Percentiles rank a stretch among this genome's conserved stretches.
Conservation (phyloP, 23 tunicate genomes). For the Halocynthia aurantium region DNA sequence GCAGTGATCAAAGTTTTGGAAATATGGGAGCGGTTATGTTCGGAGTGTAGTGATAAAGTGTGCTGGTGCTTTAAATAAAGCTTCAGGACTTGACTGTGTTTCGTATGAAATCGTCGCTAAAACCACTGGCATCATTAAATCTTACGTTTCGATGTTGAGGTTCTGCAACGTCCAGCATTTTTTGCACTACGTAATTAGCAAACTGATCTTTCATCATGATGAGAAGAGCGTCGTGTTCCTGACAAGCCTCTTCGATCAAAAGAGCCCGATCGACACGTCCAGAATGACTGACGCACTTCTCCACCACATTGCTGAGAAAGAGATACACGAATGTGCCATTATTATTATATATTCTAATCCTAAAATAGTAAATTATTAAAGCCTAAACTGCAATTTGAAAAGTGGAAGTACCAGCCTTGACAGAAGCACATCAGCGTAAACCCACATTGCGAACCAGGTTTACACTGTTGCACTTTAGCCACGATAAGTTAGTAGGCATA, state of each 20-base stretch:
- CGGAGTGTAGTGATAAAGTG: no score
- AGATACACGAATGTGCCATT: background rate
- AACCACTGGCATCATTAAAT: background rate
- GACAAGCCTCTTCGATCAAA: slow-evolving; percentile 98
- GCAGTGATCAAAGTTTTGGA: no score
- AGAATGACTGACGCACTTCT: slow-evolving; percentile 93
- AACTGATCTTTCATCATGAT: slow-evolving; percentile 99
- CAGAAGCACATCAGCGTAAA: slow-evolving; percentile 25
- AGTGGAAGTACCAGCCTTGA: background rate
- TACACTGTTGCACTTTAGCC: slow-evolving; percentile 88
- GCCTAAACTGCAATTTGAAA: no score
- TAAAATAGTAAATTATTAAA: no score
- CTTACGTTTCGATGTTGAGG: slow-evolving; percentile 84
- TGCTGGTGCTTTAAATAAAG: no score
- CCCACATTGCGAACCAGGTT: slow-evolving; percentile 42
- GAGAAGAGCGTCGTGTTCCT: slow-evolving; percentile 80
- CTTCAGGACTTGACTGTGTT: no score
- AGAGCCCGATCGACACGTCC: slow-evolving; percentile 68
- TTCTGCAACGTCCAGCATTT: slow-evolving; percentile 98
- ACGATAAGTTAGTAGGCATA: slow-evolving; percentile 11
- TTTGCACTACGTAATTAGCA: slow-evolving; percentile 99
- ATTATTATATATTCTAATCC: no score
- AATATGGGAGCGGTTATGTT: no score
- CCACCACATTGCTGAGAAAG: slow-evolving; percentile 83
- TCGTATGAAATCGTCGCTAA: no score